A percentile compares a stretch with the other conserved stretches of the same genome.
Conservation (phyloP, 2,113 vertebrate genomes). For the Xiphophorus hellerii region DNA sequence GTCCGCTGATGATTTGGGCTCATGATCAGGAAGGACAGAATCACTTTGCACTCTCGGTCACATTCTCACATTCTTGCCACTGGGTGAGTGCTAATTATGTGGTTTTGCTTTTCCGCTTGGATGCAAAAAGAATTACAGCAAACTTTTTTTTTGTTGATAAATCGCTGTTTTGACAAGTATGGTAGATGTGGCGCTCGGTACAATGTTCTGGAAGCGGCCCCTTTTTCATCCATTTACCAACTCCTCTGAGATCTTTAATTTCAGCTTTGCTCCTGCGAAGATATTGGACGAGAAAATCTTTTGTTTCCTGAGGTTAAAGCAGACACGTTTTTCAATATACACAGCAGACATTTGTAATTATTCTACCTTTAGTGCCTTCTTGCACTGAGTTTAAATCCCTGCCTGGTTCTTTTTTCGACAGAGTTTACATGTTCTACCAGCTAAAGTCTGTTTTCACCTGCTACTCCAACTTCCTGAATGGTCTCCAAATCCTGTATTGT, state of each 20-base stretch:
- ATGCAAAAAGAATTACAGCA: slow-evolving; percentile 36
- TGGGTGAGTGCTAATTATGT: slow-evolving; percentile 61
- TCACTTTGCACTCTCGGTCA: slow-evolving; percentile 40
- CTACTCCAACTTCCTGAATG: too few species aligned
- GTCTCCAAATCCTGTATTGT: too few species aligned
- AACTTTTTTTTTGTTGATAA: slow-evolving; percentile 36
- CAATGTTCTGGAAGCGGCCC: neutral
- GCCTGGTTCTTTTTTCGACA: too few species aligned
- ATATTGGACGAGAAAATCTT: neutral
- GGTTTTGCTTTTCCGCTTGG: slow-evolving; percentile 44
- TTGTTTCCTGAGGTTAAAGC: neutral
- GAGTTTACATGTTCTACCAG: too few species aligned
- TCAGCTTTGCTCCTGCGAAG: neutral
- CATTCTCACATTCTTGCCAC: slow-evolving; percentile 43
- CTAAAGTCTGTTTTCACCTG: too few species aligned
- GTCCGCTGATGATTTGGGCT: neutral
- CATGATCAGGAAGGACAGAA: slow-evolving; percentile 16
- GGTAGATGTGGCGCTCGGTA: neutral
- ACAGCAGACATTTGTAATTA: too few species aligned
- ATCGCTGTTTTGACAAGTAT: slow-evolving; percentile 28
- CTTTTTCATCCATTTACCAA: neutral
- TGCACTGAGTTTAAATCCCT: neutral
- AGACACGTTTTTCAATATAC: neutral
- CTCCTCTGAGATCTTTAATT: neutral
- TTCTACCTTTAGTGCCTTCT: too few species aligned